Evolutionary conservation across 2,888 invertebrate species (phyloP), one percentile per base, ranked within the genome.

Genomic region (Sesamia inferens): DNA sequence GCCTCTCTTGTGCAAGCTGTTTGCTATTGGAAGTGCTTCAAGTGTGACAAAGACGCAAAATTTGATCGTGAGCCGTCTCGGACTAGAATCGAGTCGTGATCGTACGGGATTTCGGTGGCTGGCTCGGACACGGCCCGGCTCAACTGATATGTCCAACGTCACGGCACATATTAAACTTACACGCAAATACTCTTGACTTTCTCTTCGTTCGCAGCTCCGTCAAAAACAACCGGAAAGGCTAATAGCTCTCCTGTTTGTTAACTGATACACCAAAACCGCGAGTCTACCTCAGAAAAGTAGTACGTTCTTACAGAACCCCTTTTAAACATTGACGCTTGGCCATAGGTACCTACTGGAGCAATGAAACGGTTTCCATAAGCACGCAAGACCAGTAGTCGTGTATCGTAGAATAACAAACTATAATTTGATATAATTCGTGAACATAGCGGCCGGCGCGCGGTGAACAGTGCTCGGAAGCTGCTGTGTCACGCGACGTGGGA

Each of bases 401-500:
- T 74, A 73, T 71, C 72, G 83, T 69, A 69, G 63, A 74, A 65
- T 68, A 70, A 83, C 72, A 81, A 85, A 64, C 67, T 70, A 64
- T 78, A 79, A 85, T 85, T 84, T 82, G 72, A 71, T 70, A 66
- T 84, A 85, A 79, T 86, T 86, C 62, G 74, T 69, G 79, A 65
- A 57, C 64, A 59, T 81, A 69, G 81, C 31, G 31, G 31, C 31
- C 51, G 51, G 51, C 51, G 51, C 51, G n/a, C 51, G 51, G 44
- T 51, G 39, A 48, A 4, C 13, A 31, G 63, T 22, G 68, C 8
- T 39, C 54, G 54, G 65, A 72, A 85, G 79, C 66, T 85, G 85
- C 85, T 84, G 85, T 76, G 75, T 85, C 85, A 85, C 82, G 81
- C 76, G 78, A 72, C 85, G 82, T 82, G 82, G 76, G 82, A 80